Base-by-base conservation (phyloP, 2,797 vertebrate genomes). In the Melanotaenia boesemani region DNA sequence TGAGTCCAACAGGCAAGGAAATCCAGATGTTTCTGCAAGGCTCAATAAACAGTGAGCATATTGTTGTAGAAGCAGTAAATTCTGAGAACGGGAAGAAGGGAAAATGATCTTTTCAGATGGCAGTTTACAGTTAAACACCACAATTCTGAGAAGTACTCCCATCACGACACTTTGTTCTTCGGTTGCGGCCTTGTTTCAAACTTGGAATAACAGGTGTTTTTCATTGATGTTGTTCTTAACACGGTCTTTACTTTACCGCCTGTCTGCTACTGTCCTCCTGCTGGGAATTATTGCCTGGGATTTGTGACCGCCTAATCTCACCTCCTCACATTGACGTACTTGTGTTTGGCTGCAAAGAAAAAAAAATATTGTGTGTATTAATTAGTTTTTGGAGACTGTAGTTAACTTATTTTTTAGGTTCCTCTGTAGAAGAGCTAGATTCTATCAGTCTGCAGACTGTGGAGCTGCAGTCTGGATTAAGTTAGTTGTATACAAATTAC, bases 201-300 rank as follows among this genome's bases (percentile, higher is more conserved):
- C 85, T 82, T 78, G 80, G 77, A 84, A 79, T 79, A 91, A 89
- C 92, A 93, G 91, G 91, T 92, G 92, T 89, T 89, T 80, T 79
- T 72, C 81, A 86, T 85, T 86, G 67, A 86, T 86, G 82, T 82
- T 77, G 79, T 82, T 75, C 57, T 77, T 83, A 84, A 82, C 73
- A 65, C 67, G 62, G 80, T 70, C 76, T 83, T 80, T 61, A 83
- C 74, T 86, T 86, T 82, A 65, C 74, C 12, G 64, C 72, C 85
- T 79, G 66, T 77, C 75, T 80, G 50, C 63, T 64, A 60, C 85
- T 68, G 66, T 86, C 83, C 64, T 74, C 70, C 72, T 83, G 81
- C 71, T 76, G 62, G 12, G 71, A 83, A 52, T 64, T 70, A 77
- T 69, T 74, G 67, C 63, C 66, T 64, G 60, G 55, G 62, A 74